phyloP scores from a whole-genome alignment of 92 coral and sea anemone genomes.

The Bergia sp. region DNA sequence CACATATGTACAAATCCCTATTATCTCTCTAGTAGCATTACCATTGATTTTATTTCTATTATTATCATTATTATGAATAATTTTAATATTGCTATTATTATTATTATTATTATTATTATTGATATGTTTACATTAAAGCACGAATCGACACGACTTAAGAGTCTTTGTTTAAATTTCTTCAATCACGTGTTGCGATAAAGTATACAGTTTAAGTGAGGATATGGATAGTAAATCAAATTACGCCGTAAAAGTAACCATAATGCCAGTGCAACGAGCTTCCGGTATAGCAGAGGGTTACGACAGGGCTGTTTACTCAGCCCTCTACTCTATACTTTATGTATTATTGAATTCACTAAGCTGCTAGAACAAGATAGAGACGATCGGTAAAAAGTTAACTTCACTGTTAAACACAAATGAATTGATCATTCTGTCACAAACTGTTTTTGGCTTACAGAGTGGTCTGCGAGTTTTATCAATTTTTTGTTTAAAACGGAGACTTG shows the following conservation, averaged over 20 bases:
- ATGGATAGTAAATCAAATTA: neutral
- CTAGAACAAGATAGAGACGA: neutral
- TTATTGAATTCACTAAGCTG: neutral
- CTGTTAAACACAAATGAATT: no score
- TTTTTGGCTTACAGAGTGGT: neutral
- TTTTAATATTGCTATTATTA: no score
- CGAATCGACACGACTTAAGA: no score
- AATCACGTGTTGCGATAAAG: neutral
- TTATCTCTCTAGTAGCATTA: no score
- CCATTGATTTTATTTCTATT: no score
- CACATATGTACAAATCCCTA: no score
- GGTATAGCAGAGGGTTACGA: constrained; percentile 18
- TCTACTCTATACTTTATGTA: neutral
- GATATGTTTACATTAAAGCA: neutral
- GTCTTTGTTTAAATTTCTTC: no score
- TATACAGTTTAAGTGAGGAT: neutral
- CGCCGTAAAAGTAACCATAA: constrained; percentile 3
- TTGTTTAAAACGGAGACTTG: no score
- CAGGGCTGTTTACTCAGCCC: constrained; percentile 2
- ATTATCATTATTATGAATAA: no score
- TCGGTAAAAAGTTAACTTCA: neutral
- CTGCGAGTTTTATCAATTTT: no score
- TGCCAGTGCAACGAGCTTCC: constrained; percentile 8
- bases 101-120: no score
- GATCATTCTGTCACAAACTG: no score